Evolutionary conservation across 2,888 invertebrate species (phyloP), one percentile per base, ranked within the genome.

Genomic region (Zygogramma bicolorata): DNA sequence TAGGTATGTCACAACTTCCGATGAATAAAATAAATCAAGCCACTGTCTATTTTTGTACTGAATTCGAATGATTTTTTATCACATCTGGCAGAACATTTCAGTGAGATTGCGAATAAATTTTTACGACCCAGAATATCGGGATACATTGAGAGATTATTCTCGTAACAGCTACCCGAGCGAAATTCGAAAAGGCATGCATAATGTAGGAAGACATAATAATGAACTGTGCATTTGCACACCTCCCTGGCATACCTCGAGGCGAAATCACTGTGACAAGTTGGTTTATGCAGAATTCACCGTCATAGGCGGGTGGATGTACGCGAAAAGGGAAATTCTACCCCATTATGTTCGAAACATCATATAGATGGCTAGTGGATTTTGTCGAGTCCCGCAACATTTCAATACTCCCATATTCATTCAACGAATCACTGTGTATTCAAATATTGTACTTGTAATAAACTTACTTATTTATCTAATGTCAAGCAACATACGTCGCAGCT

Each of bases 241-340:
- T 42, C n/a, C 59, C 15, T 22, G 63, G 27, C 65, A 58, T 40
- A 58, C 46, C 69, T 69, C 42, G 46, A 69, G 65, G 58, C 69
- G 46, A 65, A 69, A 69, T 69, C 69, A 69, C 49, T 67, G 62
- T 71, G 65, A 70, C 70, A 66, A 61, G 40, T 66, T 53, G 31
- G 66, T 65, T 42, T 42, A 42, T 42, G 18, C 42, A 18, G 42
- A 42, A 42, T 42, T 42, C 42, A 6, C 7, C 7, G 3, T 6
- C 15, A 42, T 42, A 18, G 42, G 15, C 42, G 42, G 42, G 42
- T 34, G 10, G 34, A 34, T 34, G n/a, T n/a, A n/a, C n/a, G n/a
- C n/a, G n/a, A n/a, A n/a, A n/a, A n/a, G n/a, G n/a, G n/a, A n/a
- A n/a, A n/a, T n/a, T n/a, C n/a, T n/a, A n/a, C n/a, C n/a, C n/a